Conservation (phyloP, 2,888 invertebrate species). For the Amphipyra tragopoginis region DNA sequence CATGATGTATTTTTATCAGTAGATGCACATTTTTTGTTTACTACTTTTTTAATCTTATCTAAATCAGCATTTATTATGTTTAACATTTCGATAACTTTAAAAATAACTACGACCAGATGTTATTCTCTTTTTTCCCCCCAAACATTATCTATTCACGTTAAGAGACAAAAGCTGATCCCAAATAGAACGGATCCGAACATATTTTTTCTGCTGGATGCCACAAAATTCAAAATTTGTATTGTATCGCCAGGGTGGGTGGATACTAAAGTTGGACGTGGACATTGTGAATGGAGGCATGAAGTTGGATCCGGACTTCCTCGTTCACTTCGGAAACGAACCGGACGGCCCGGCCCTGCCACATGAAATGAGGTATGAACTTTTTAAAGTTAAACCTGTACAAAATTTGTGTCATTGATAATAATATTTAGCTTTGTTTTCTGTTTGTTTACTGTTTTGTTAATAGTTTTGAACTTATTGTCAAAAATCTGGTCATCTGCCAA, state of each 20-base stretch:
- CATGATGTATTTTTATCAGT: no score
- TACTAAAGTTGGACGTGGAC: slow-evolving; percentile 96
- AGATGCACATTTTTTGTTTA: no score
- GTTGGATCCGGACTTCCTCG: slow-evolving; percentile 95
- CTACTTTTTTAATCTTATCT: no score
- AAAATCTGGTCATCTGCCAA: no score
- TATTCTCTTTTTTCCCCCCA: neutral
- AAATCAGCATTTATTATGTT: no score
- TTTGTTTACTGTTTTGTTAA: slow-evolving; percentile 10
- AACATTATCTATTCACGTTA: slow-evolving; percentile 1
- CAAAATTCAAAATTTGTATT: slow-evolving; percentile 53
- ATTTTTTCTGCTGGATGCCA: slow-evolving; percentile 26
- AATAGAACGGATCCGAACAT: slow-evolving; percentile 16
- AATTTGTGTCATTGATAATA: slow-evolving; percentile 29
- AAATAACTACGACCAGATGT: neutral
- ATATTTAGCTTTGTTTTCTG: slow-evolving; percentile 13
- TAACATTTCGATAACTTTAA: no score
- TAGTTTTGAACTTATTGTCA: neutral
- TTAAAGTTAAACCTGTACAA: slow-evolving; percentile 37
- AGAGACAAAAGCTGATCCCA: neutral
- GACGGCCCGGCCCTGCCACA: slow-evolving; percentile 97
- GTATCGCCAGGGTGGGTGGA: slow-evolving; percentile 91
- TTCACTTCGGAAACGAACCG: slow-evolving; percentile 97
- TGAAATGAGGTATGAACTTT: slow-evolving; percentile 94
- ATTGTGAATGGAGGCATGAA: slow-evolving; percentile 95